Conservation (phyloP, 2,888 invertebrate species). For the Catocala nupta region DNA sequence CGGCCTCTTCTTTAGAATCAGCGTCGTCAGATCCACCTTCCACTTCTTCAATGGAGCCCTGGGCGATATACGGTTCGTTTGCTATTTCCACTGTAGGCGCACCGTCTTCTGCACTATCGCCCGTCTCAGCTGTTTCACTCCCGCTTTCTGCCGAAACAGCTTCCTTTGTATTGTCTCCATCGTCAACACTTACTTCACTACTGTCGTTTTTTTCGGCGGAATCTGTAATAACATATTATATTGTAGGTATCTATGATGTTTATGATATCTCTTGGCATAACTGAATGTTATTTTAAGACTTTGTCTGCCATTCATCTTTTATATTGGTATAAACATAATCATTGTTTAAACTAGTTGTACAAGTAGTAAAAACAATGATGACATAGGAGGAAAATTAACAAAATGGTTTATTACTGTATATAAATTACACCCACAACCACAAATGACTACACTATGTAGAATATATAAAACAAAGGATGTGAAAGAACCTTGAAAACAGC, state of each 20-base stretch:
- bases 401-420: too few relatives aligned
- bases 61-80: constrained; percentile 82
- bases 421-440: too few relatives aligned
- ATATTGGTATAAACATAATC: too few relatives aligned
- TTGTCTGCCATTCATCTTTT: too few relatives aligned
- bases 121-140: constrained; percentile 61
- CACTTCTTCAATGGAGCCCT: constrained; percentile 81
- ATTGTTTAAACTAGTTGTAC: too few relatives aligned
- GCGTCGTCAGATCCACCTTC: constrained; percentile 67
- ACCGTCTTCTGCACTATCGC: constrained; percentile 70
- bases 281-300: too few relatives aligned
- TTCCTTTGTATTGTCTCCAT: constrained; percentile 74
- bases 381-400: too few relatives aligned
- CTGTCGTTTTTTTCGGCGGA: constrained; percentile 84
- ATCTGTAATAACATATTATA: constrained; percentile 64
- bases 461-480: not conserved
- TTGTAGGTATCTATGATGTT: not conserved
- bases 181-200: constrained; percentile 82
- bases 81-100: constrained; percentile 79
- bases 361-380: not conserved
- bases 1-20: constrained; percentile 73
- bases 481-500: not conserved
- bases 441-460: too few relatives aligned
- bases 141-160: constrained; percentile 76
- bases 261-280: too few relatives aligned